Evolutionary conservation across 2,888 invertebrate genomes (phyloP), one percentile per base, ranked within the genome.

Genomic region (Acleris literana): DNA sequence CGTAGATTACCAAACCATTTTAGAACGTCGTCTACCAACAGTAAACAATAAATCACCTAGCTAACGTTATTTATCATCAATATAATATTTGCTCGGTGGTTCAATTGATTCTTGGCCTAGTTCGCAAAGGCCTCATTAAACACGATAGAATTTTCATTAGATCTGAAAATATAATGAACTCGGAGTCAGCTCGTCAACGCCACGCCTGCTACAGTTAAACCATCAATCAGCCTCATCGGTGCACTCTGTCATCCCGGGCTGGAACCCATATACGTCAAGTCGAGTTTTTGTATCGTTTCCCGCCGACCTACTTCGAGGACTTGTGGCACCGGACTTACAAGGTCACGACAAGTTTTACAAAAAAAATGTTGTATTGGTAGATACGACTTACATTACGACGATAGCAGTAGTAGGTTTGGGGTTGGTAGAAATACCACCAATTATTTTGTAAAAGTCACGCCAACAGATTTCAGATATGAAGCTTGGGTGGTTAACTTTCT

Each of bases 281-380:
- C 85, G 69, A 78, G 81, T 92, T 92, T 92, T 92, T 92, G 79
- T 84, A 62, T 75, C 80, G 74, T 82, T 87, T 87, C 84, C 87
- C 88, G 84, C 80, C 82, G 88, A 81, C 88, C 88, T 80, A 88
- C 85, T 83, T 88, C 68, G 74, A 71, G 65, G 70, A 74, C 74
- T 74, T 71, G 75, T 74, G 77, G 74, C 76, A 77, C 75, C 74
- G 81, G 84, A 80, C 80, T 74, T 72, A 76, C 90, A 92, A 92
- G 90, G 90, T 86, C 87, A 79, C 71, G 68, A 74, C 73, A 76
- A 73, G 72, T 76, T 79, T 77, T 73, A 73, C 74, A 71, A 71
- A 69, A 69, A 72, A 74, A 74, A 71, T 76, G 75, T 72, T 69
- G 68, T 73, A 72, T 74, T 59, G 20, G 9, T 48, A 33, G 17